Percentiles rank a stretch among this genome's conserved stretches.
Evolutionary conservation across 2,113 vertebrate species (phyloP).

Genomic region (Ophiodon elongatus): DNA sequence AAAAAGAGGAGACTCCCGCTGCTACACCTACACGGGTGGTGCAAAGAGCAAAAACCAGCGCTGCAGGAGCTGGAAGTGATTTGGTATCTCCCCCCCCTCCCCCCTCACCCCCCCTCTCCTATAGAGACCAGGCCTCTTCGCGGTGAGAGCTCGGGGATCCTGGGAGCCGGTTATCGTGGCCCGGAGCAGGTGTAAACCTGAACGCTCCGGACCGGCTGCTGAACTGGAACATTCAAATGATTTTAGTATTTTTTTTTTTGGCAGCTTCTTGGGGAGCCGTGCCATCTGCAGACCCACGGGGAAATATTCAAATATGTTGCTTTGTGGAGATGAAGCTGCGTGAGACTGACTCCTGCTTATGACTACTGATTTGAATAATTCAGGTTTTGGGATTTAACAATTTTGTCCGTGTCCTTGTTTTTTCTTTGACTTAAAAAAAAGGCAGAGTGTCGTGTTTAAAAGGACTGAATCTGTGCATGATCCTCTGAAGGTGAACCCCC

Average conservation of each 20-base stretch:
- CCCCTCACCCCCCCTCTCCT: not conserved
- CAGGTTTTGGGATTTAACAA: not conserved
- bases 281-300: not conserved
- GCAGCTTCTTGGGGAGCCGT: slow-evolving; percentile 24
- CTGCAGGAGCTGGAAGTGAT: slow-evolving; percentile 31
- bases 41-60: not conserved
- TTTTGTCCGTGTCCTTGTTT: not conserved
- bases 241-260: slow-evolving; percentile 18
- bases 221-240: slow-evolving; percentile 14
- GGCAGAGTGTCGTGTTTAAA: not conserved
- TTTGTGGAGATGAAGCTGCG: slow-evolving; percentile 10
- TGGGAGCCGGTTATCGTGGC: slow-evolving; percentile 43
- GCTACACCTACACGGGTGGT: slow-evolving; percentile 20
- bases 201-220: slow-evolving; percentile 29
- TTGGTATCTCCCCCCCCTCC: slow-evolving; percentile 10
- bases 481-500: not conserved
- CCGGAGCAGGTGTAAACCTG: slow-evolving; percentile 46
- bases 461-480: not conserved
- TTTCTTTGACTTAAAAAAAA: not conserved
- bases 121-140: slow-evolving; percentile 37
- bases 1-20: slow-evolving; percentile 16
- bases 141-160: slow-evolving; percentile 19
- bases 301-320: slow-evolving; percentile 27
- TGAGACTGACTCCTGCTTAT: not conserved
- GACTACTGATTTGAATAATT: slow-evolving; percentile 13